A percentile compares a stretch with the other conserved stretches of the same genome.
Evolutionary conservation across 2,888 invertebrate genomes (phyloP).

Genomic region (Acleris emargana): DNA sequence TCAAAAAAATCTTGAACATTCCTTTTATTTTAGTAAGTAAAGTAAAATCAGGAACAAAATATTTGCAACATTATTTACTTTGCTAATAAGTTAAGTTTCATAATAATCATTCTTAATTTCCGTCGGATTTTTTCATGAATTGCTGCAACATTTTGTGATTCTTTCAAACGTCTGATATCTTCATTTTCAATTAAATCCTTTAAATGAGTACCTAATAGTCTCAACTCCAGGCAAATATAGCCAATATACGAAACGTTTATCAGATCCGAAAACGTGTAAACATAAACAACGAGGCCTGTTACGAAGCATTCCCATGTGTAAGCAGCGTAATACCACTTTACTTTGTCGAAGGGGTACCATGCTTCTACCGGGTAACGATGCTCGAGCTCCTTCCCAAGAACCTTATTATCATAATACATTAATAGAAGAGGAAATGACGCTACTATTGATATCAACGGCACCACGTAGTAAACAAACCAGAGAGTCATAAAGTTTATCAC

Average conservation of each 20-base stretch:
- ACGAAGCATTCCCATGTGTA: slow-evolving; percentile 69
- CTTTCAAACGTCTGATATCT: slow-evolving; percentile 50
- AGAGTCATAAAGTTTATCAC: slow-evolving; percentile 52
- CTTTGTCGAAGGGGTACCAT: slow-evolving; percentile 74
- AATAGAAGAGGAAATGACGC: slow-evolving; percentile 63
- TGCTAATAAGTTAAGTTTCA: slow-evolving; percentile 56
- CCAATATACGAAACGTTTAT: slow-evolving; percentile 58
- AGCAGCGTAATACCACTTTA: slow-evolving; percentile 61
- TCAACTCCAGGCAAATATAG: slow-evolving; percentile 69
- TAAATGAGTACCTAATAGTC: slow-evolving; percentile 57
- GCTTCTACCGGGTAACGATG: slow-evolving; percentile 69
- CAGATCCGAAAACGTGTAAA: slow-evolving; percentile 59
- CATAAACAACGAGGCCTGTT: slow-evolving; percentile 61
- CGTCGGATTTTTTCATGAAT: slow-evolving; percentile 49
- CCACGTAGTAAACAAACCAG: slow-evolving; percentile 57
- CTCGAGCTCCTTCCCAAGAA: slow-evolving; percentile 50
- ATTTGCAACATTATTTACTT: slow-evolving; percentile 49
- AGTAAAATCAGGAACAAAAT: not conserved
- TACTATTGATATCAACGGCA: slow-evolving; percentile 54
- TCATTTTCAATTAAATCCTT: slow-evolving; percentile 53
- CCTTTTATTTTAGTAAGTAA: not conserved
- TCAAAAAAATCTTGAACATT: not conserved
- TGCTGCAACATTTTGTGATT: slow-evolving; percentile 37
- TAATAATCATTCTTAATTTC: slow-evolving; percentile 60
- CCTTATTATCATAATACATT: slow-evolving; percentile 58